Base-by-base conservation (phyloP, 2,797 vertebrate species). In the Diplodus sargus region DNA sequence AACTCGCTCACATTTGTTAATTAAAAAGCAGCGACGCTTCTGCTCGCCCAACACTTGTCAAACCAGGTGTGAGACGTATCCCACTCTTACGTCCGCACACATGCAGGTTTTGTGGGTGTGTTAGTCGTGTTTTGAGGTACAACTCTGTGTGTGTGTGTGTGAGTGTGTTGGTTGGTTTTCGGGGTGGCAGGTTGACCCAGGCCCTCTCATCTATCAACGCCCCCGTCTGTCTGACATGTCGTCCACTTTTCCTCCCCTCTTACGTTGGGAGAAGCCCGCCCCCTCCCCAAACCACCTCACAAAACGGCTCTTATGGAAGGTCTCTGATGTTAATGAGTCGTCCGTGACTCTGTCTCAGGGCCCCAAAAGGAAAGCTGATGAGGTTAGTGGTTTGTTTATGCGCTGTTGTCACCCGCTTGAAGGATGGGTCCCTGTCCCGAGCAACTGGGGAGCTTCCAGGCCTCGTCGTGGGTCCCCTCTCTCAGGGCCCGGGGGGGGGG, bases 201-300 rank as follows among this genome's bases (percentile, higher is more conserved):
- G 75, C 90, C 79, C 87, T 79, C 90, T 94, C 93, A 95, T 95
- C 91, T 92, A 95, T 94, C 93, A 94, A 90, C 79, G 83, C 89
- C 90, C 82, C 90, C 90, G 74, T 93, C 92, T 84, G 86, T 89
- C 85, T 84, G 82, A 88, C 83, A 86, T 78, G 85, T 81, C 62
- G 82, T 82, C 85, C 83, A 71, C 82, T 89, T 77, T 78, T 78
- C 82, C 63, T 90, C 67, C 57, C 85, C 65, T 83, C 79, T 76
- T 85, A 61, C 18, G 74, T 61, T 48, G 68, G 54, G 69, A 88
- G 72, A 74, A 76, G 42, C 34, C 42, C 52, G 25, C 61, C 66
- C 43, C 61, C 11, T 28, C 25, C 62, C 28, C 70, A 51, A 22
- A 54, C 52, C 76, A 22, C 15, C 47, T 52, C 64, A 75, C 64